These are phyloP conservation scores for Corythornis leucogaster DNA, from an alignment of 2,797 vertebrate genomes.

Conservation along the genomic window DNA sequence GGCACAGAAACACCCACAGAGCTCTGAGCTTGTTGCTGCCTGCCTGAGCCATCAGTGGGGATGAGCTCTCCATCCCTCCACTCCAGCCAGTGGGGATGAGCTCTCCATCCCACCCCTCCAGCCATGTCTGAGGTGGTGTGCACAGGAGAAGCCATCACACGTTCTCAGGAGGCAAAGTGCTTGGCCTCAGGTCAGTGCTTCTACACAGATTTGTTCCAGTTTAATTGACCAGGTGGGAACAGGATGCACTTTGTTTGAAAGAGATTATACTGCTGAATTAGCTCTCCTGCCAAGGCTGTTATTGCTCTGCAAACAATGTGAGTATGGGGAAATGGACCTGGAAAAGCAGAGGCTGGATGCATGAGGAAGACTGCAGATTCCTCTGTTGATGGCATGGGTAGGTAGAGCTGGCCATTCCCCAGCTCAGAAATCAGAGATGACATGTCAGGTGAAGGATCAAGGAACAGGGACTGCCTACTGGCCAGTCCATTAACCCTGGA, in stretches of 20 bases:
- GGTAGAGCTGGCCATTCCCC: conserved; percentile 13
- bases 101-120: background rate
- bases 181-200: conserved; percentile 61
- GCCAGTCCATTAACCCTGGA: background rate
- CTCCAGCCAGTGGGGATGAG: background rate
- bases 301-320: conserved; percentile 64
- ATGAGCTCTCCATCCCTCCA: background rate
- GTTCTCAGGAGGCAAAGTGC: conserved; percentile 35
- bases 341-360: conserved; percentile 49
- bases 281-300: conserved; percentile 65
- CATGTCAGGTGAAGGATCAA: background rate
- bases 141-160: background rate
- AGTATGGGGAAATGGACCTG: conserved; percentile 60
- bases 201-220: conserved; percentile 53
- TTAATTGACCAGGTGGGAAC: conserved; percentile 68
- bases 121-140: background rate
- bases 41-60: background rate
- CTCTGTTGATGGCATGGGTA: conserved; percentile 52
- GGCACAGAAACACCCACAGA: background rate
- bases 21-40: background rate
- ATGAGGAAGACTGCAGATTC: conserved; percentile 41
- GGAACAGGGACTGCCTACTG: background rate
- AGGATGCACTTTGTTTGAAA: conserved; percentile 51
- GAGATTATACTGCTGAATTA: conserved; percentile 61
- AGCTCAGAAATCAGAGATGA: background rate